phyloP scores from a whole-genome alignment of 1,140 invertebrate species.

The Mya arenaria region DNA sequence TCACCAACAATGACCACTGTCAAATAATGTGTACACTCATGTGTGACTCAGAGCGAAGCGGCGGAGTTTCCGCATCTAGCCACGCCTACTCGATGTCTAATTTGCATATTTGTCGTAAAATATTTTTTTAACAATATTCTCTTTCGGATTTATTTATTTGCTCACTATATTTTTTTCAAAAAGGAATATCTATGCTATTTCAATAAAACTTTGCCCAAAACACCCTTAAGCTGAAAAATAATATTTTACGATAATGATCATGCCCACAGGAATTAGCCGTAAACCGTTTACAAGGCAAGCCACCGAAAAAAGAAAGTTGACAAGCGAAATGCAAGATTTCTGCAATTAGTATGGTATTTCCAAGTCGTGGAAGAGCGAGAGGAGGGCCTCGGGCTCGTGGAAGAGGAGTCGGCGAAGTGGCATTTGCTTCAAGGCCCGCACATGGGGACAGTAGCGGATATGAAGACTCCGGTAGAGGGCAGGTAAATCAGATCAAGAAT shows the following conservation, averaged over 20 bases:
- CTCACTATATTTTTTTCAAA: not conserved
- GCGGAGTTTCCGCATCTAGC: conserved; percentile 25
- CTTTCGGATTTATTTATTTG: not conserved
- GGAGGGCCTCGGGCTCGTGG: conserved; percentile 33
- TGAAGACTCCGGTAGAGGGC: not conserved
- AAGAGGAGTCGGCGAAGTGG: conserved; percentile 46
- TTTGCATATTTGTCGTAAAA: conserved; percentile 51
- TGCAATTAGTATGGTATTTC: conserved; percentile 57
- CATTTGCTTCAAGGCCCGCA: conserved; percentile 32
- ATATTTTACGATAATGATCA: not conserved
- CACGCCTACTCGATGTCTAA: conserved; percentile 28
- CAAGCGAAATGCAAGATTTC: not conserved
- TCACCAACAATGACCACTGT: not conserved
- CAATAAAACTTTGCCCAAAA: too few species aligned
- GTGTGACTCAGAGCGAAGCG: conserved; percentile 33
- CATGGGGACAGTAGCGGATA: not conserved
- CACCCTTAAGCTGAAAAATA: too few species aligned
- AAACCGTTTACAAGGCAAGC: not conserved
- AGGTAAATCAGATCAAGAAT: conserved; percentile 14
- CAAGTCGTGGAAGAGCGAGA: conserved; percentile 48
- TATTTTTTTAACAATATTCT: not conserved
- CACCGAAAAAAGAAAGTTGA: not conserved
- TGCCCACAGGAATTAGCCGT: not conserved
- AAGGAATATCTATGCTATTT: too few species aligned
- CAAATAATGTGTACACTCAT: not conserved